Percentiles rank a stretch among this genome's conserved stretches.
phyloP scores from a whole-genome alignment of 2,888 invertebrate species.

The Perizoma affinitatum region DNA sequence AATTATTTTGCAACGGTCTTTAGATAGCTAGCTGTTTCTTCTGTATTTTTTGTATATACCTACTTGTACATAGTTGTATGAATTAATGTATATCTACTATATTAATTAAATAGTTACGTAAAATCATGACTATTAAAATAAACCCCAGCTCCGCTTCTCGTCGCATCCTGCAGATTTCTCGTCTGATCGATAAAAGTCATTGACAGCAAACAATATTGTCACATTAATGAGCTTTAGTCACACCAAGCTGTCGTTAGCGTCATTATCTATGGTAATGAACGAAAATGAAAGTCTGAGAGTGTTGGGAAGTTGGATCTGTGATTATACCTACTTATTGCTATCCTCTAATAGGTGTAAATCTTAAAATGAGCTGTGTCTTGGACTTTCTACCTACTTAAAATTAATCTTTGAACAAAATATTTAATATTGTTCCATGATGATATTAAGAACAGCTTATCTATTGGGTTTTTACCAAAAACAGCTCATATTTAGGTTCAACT shows the following conservation, averaged over 20 bases:
- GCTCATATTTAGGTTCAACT: too few species aligned
- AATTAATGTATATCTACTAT: too few species aligned
- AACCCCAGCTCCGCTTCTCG: conserved; percentile 10
- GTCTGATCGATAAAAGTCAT: conserved; percentile 33
- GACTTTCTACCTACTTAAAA: too few species aligned
- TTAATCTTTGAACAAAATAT: too few species aligned
- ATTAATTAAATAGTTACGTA: too few species aligned
- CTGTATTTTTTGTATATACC: too few species aligned
- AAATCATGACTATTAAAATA: conserved; percentile 2
- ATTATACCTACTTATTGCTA: conserved; percentile 33
- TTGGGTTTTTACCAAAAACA: too few species aligned
- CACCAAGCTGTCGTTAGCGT: conserved; percentile 56
- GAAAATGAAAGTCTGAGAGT: conserved; percentile 56
- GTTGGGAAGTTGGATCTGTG: conserved; percentile 34
- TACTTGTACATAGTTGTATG: too few species aligned
- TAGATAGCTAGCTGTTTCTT: too few species aligned
- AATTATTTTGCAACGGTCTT: too few species aligned
- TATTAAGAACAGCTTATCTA: too few species aligned
- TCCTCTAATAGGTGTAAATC: conserved; percentile 21
- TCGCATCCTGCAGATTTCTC: conserved; percentile 32
- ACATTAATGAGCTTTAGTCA: conserved; percentile 58
- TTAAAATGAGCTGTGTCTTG: not conserved
- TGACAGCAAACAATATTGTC: conserved; percentile 38
- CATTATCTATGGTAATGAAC: conserved; percentile 48
- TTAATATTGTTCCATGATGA: too few species aligned